Conservation (phyloP, 2,797 vertebrate species). For the Octomys mimax region DNA sequence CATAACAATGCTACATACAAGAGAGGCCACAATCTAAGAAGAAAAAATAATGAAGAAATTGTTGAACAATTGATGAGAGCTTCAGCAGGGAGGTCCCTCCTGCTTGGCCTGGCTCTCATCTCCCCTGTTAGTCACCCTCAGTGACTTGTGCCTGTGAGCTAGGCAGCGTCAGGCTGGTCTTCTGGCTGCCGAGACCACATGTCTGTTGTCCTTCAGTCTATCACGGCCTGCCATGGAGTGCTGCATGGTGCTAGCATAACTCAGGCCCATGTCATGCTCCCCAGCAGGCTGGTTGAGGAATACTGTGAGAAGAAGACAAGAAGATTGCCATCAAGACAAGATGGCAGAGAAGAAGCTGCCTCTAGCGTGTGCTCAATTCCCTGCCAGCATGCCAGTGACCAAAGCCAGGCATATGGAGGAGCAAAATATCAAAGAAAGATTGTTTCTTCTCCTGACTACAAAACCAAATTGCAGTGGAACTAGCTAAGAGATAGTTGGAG, state of each 20-base stretch:
- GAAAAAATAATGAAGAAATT: no score
- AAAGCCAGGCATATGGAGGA: background rate
- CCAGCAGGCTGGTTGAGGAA: background rate
- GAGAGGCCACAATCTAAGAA: background rate
- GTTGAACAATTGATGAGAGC: background rate
- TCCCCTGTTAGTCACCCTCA: background rate
- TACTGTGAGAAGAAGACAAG: background rate
- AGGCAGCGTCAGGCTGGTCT: background rate
- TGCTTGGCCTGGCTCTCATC: background rate
- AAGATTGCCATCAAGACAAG: no score
- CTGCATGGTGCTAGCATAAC: no score
- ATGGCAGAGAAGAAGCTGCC: background rate
- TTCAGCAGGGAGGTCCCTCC: background rate
- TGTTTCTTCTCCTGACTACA: background rate
- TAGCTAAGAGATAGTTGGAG: background rate
- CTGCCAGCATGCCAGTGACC: background rate
- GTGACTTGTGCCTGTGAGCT: no score
- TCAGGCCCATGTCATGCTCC: background rate
- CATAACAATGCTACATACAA: background rate
- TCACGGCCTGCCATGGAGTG: no score
- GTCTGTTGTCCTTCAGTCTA: background rate
- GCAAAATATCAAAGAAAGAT: background rate
- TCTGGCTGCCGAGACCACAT: no score
- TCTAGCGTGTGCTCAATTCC: background rate
- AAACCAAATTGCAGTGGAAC: background rate